Conservation (phyloP, 2,888 invertebrate genomes). For the Encarsia formosa region DNA sequence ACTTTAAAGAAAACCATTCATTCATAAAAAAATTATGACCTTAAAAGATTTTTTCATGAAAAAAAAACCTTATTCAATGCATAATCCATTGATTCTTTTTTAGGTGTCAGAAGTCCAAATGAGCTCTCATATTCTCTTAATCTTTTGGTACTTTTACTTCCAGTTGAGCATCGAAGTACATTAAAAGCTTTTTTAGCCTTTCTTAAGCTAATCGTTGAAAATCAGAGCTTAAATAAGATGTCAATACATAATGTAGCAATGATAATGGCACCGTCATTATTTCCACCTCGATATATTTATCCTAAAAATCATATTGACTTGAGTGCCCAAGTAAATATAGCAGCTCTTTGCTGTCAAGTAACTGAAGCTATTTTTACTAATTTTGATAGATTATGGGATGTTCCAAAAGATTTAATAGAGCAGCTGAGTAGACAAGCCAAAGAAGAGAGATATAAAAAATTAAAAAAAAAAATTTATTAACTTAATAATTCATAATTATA, state of each 20-base stretch:
- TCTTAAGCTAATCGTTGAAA: conserved; percentile 67
- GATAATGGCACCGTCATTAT: conserved; percentile 92
- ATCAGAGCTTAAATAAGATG: conserved; percentile 79
- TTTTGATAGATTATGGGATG: conserved; percentile 73
- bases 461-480: conserved; percentile 45
- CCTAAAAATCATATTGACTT: conserved; percentile 63
- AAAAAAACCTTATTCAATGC: neutral
- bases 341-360: conserved; percentile 81
- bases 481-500: too few relatives aligned
- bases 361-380: conserved; percentile 79
- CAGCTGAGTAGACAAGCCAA: conserved; percentile 59
- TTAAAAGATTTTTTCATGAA: conserved; percentile 8
- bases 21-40: too few relatives aligned
- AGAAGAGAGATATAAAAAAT: conserved; percentile 50
- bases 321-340: conserved; percentile 75
- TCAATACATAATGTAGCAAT: conserved; percentile 87
- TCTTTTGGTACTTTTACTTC: conserved; percentile 75
- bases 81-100: conserved; percentile 44
- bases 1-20: too few relatives aligned
- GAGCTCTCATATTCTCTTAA: conserved; percentile 56
- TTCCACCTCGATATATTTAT: conserved; percentile 69
- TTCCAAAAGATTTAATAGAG: conserved; percentile 67
- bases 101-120: conserved; percentile 59
- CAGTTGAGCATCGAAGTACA: conserved; percentile 80
- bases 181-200: conserved; percentile 75